Evolutionary conservation across 2,797 vertebrate genomes (phyloP).

Genomic region (Microchirus variegatus): DNA sequence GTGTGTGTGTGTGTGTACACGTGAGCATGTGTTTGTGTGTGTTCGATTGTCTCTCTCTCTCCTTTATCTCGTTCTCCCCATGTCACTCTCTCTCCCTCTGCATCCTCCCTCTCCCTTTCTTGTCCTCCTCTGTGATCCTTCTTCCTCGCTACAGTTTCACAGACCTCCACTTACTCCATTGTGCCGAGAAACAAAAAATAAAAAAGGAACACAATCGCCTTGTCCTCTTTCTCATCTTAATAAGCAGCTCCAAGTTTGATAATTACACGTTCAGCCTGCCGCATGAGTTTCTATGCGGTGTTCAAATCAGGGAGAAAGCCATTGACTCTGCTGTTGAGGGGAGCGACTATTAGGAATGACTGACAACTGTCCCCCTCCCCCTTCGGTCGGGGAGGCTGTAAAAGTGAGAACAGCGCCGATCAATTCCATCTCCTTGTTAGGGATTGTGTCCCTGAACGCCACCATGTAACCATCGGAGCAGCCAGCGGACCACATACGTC

Average conservation of each 20-base stretch:
- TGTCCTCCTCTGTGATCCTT: slow-evolving; percentile 70
- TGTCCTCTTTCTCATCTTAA: slow-evolving; percentile 79
- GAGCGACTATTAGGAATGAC: slow-evolving; percentile 70
- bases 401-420: slow-evolving; percentile 76
- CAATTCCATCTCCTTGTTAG: slow-evolving; percentile 70
- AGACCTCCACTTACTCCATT: slow-evolving; percentile 76
- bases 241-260: slow-evolving; percentile 82
- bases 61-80: slow-evolving; percentile 68
- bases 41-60: slow-evolving; percentile 54
- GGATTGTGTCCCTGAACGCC: slow-evolving; percentile 75
- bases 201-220: slow-evolving; percentile 74
- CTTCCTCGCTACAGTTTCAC: slow-evolving; percentile 67
- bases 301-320: slow-evolving; percentile 74
- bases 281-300: slow-evolving; percentile 75
- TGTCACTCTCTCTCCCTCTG: slow-evolving; percentile 38
- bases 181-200: slow-evolving; percentile 72
- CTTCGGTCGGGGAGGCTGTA: slow-evolving; percentile 57
- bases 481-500: slow-evolving; percentile 81
- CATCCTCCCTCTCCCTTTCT: slow-evolving; percentile 55
- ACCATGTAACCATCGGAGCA: slow-evolving; percentile 56
- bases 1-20: not conserved
- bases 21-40: slow-evolving; percentile 17
- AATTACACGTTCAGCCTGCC: slow-evolving; percentile 80
- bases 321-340: slow-evolving; percentile 74
- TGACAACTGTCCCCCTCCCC: slow-evolving; percentile 76